Base-by-base conservation (phyloP, 2,113 vertebrate species). In the Uropsilus gracilis region DNA sequence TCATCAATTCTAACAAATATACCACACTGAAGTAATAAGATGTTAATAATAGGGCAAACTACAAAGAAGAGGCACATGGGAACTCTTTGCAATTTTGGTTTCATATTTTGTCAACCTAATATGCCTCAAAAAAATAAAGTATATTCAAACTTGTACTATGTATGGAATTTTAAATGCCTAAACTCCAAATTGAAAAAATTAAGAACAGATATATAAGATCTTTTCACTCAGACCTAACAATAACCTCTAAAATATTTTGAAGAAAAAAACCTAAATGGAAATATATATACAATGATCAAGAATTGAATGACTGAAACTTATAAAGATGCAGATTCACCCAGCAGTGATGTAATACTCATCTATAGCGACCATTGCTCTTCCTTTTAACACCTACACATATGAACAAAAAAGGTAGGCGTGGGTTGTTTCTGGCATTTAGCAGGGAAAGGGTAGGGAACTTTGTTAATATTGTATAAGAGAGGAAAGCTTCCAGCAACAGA, bases 101-200 rank as follows among this genome's bases (percentile, higher is more conserved):
- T 20, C 44, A 44, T 57, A 57, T 75, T 64, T 44, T 73, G 11
- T 9, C 71, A 42, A 80, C n/a, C 28, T 61, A 48, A 80, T 50
- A n/a, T 28, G 50, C 53, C 44, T 83, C 57, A 75, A 57, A 57
- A 34, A 89, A 76, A 44, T 63, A 75, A 75, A 91, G 24, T 53
- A 44, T 73, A 55, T 37, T 91, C 32, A 53, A 17, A 63, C 85
- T 80, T 20, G 66, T 0, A n/a, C 10, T 64, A 37, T 10, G 44
- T 64, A 80, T n/a, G 55, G 71, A 78, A 78, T 18, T 66, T 57
- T 73, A 50, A 94, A 91, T 50, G 42, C 11, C 44, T n/a, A 26
- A 66, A 73, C 11, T 68, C 50, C 75, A 34, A 83, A 91, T 75
- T 81, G 81, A 59, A 90, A 82, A 78, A n/a, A 50, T 68, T 50